Conservation (phyloP, 2,113 vertebrate genomes). For the Caloenas nicobarica region DNA sequence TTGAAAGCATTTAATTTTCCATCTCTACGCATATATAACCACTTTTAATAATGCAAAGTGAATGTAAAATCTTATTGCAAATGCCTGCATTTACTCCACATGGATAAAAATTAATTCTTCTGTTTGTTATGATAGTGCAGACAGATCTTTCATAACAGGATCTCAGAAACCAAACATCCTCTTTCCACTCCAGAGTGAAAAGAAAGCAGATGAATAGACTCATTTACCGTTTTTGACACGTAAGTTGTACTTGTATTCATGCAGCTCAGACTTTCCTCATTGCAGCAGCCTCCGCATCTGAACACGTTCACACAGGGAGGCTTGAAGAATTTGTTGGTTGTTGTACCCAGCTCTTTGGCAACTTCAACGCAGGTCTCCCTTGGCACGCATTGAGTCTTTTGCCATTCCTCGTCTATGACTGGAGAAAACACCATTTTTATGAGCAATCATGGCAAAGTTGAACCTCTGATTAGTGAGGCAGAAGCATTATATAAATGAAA, state of each 20-base stretch:
- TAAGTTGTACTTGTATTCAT: slow-evolving; percentile 88
- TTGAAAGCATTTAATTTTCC: not conserved
- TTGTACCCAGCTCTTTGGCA: slow-evolving; percentile 88
- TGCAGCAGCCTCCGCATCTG: slow-evolving; percentile 95
- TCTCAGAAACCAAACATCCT: slow-evolving; percentile 45
- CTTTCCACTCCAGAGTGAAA: not conserved
- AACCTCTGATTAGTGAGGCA: not conserved
- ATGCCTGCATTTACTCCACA: not conserved
- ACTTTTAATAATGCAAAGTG: not conserved
- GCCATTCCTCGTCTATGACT: slow-evolving; percentile 98
- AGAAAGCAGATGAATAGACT: not conserved
- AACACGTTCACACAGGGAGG: slow-evolving; percentile 93
- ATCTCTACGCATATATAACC: not conserved
- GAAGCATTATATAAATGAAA: slow-evolving; percentile 22
- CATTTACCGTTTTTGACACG: slow-evolving; percentile 91
- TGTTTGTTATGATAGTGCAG: slow-evolving; percentile 28
- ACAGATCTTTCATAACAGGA: slow-evolving; percentile 46
- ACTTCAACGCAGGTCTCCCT: slow-evolving; percentile 94
- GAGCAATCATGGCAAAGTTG: not conserved
- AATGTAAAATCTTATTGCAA: not conserved
- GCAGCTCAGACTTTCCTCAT: slow-evolving; percentile 89
- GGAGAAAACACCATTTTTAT: slow-evolving; percentile 23
- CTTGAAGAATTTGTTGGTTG: slow-evolving; percentile 92
- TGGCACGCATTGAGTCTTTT: slow-evolving; percentile 92
- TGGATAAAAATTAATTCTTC: slow-evolving; percentile 1